phyloP scores from a whole-genome alignment of 2,113 vertebrate species.

The Motacilla tschutschensis region DNA sequence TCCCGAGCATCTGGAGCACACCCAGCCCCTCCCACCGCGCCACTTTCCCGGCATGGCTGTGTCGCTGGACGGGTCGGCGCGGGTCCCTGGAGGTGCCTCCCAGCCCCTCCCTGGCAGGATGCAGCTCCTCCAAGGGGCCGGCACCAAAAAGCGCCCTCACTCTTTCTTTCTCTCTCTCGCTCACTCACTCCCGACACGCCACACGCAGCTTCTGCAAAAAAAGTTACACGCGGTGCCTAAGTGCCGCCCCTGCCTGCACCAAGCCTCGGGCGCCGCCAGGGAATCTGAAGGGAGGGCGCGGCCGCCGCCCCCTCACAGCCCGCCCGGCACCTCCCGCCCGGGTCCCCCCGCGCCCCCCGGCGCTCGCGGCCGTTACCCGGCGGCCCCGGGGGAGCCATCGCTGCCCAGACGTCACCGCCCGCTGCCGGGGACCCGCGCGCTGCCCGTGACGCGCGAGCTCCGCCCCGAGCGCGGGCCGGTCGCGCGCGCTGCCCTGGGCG shows the following conservation, averaged over 20 bases:
- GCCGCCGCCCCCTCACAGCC: not conserved
- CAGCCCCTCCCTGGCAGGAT: rapidly evolving
- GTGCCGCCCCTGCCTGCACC: not conserved
- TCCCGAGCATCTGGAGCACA: not conserved
- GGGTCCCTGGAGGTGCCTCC: too few relatives aligned
- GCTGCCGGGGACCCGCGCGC: not conserved
- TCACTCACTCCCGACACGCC: rapidly evolving
- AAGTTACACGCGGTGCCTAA: not conserved
- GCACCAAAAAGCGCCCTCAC: not conserved
- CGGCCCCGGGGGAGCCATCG: not conserved
- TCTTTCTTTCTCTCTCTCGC: not conserved
- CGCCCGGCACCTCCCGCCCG: not conserved
- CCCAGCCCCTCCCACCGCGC: rapidly evolving
- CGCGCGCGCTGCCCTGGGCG: not conserved
- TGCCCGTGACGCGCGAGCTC: not conserved
- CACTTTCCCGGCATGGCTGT: not conserved
- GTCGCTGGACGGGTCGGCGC: not conserved
- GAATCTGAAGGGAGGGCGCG: rapidly evolving
- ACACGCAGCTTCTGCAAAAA: not conserved
- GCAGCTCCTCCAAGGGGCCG: not conserved
- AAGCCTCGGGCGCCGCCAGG: not conserved
- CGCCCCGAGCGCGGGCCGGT: not conserved
- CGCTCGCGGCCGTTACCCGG: not conserved
- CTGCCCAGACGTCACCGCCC: not conserved
- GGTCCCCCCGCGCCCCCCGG: not conserved